Evolutionary conservation across 2,888 invertebrate genomes (phyloP).

Genomic region (Callinectes sapidus): DNA sequence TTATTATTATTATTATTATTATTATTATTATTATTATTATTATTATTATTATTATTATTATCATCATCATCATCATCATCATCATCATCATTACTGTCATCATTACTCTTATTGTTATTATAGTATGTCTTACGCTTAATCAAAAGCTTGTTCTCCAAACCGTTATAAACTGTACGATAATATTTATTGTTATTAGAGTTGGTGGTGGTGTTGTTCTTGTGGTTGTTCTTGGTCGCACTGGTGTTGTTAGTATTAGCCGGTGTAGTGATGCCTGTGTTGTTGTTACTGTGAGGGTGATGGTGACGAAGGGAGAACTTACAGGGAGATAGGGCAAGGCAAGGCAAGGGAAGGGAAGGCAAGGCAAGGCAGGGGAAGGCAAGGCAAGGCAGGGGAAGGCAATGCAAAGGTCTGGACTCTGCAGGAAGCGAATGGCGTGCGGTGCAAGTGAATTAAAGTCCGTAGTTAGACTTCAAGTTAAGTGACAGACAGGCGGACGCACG

Average conservation of each 20-base stretch:
- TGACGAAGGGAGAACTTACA: not conserved
- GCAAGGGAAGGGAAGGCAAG: too few relatives aligned
- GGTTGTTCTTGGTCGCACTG: not conserved
- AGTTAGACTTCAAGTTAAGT: not conserved
- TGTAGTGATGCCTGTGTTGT: not conserved
- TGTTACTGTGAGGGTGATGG: slow-evolving; percentile 5
- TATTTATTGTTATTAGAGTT: too few relatives aligned
- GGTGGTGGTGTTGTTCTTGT: too few relatives aligned
- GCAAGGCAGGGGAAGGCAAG: not conserved
- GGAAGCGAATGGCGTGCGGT: not conserved
- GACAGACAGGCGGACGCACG: not conserved
- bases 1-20: not conserved
- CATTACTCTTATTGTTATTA: not conserved
- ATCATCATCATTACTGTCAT: not conserved
- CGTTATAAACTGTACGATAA: too few relatives aligned
- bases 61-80: not conserved
- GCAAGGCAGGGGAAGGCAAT: not conserved
- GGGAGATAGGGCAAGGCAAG: not conserved
- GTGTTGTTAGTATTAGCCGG: not conserved
- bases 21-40: not conserved
- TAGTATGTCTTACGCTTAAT: not conserved
- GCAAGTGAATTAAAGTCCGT: not conserved
- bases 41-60: not conserved
- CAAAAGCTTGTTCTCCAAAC: too few relatives aligned
- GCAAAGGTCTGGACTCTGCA: not conserved